Percentiles rank a stretch among this genome's conserved stretches.
These are phyloP conservation scores for Leptinotarsa haldemani DNA, from an alignment of 2,888 invertebrate genomes.

Conservation along the genomic window DNA sequence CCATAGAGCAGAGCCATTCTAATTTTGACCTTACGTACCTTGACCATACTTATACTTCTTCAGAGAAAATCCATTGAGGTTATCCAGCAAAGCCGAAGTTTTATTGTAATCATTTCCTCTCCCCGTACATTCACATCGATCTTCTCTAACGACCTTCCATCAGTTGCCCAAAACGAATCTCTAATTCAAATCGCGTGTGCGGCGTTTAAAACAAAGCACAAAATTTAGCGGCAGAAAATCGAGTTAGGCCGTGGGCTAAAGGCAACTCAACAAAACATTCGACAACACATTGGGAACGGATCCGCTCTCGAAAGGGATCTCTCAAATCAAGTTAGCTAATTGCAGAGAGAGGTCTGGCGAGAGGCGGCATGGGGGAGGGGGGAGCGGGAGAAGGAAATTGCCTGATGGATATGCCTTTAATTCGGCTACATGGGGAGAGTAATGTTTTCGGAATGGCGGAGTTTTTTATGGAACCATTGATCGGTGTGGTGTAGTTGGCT, in stretches of 20 bases:
- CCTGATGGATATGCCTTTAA: conserved; percentile 46
- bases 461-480: conserved; percentile 23
- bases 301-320: conserved; percentile 64
- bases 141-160: conserved; percentile 46
- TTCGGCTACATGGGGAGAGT: conserved; percentile 44
- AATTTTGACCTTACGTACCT: too few species aligned
- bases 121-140: conserved; percentile 37
- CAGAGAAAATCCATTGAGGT: too few species aligned
- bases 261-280: conserved; percentile 64
- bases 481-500: conserved; percentile 19
- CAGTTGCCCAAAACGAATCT: conserved; percentile 46
- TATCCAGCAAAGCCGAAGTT: neutral
- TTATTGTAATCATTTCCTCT: neutral
- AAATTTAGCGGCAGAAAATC: conserved; percentile 55
- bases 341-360: conserved; percentile 59
- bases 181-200: conserved; percentile 57
- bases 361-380: conserved; percentile 35
- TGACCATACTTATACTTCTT: too few species aligned
- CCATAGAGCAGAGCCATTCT: too few species aligned
- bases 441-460: conserved; percentile 50
- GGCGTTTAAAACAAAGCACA: conserved; percentile 56
- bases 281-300: conserved; percentile 65
- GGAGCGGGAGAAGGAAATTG: conserved; percentile 33
- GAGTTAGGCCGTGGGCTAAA: conserved; percentile 56
- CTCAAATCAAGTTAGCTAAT: conserved; percentile 68